Conservation (phyloP, 2,797 vertebrate species). For the Synanceia verrucosa region DNA sequence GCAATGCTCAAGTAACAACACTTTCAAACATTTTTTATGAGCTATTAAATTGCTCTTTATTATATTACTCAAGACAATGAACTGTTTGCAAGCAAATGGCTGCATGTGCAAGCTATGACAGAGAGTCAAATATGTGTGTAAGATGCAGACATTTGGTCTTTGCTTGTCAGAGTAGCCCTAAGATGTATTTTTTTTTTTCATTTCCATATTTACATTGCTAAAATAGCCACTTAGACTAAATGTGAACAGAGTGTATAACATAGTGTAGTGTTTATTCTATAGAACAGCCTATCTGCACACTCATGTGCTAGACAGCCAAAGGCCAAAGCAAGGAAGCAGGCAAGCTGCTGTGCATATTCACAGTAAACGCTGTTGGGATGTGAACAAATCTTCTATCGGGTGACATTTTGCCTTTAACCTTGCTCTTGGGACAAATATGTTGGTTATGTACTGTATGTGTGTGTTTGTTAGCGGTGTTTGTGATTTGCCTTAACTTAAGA, state of each 20-base stretch:
- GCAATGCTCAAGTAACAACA: too few relatives aligned
- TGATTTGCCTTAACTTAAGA: conserved; percentile 61
- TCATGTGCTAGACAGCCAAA: conserved; percentile 21
- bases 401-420: conserved; percentile 45
- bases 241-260: conserved; percentile 9
- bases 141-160: not conserved
- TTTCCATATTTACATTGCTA: not conserved
- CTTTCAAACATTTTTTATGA: too few relatives aligned
- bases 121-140: not conserved
- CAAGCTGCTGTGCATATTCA: conserved; percentile 43
- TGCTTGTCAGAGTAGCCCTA: not conserved
- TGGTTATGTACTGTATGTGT: conserved; percentile 45
- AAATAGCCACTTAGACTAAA: not conserved
- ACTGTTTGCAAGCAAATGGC: not conserved
- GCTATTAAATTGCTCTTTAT: not conserved
- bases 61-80: not conserved
- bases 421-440: conserved; percentile 45
- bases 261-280: conserved; percentile 29
- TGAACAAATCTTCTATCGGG: conserved; percentile 28
- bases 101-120: not conserved
- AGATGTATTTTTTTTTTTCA: not conserved
- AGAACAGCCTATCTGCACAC: conserved; percentile 1
- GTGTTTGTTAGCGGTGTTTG: conserved; percentile 56
- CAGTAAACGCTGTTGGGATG: conserved; percentile 50
- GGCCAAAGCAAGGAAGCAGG: conserved; percentile 37